A percentile compares a stretch with the other conserved stretches of the same genome.
phyloP scores from a whole-genome alignment of 23 tunicate species.

The Diplosoma virens region DNA sequence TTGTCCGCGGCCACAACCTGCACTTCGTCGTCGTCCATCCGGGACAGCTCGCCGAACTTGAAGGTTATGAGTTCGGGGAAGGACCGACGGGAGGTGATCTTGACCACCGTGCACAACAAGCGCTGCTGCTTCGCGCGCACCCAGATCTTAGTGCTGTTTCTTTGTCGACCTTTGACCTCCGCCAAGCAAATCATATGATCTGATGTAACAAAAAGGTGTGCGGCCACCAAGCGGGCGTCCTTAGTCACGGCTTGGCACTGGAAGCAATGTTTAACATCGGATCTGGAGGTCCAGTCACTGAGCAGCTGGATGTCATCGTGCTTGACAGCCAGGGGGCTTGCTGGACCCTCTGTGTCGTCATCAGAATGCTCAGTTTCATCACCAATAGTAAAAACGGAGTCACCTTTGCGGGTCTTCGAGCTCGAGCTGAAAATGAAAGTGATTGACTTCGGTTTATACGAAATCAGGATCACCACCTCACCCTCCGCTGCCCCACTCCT shows the following conservation, averaged over 20 bases:
- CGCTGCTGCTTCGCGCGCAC: conserved; percentile 32
- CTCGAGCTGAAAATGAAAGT: background rate
- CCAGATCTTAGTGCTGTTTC: conserved; percentile 33
- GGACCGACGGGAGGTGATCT: conserved; percentile 72
- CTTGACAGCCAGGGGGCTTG: background rate
- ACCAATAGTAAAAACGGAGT: conserved; percentile 72
- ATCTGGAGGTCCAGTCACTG: conserved; percentile 25
- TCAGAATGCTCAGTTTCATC: conserved; percentile 70
- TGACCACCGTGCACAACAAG: conserved; percentile 46
- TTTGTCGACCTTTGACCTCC: conserved; percentile 33
- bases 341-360: conserved; percentile 5
- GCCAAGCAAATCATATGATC: conserved; percentile 58
- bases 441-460: background rate
- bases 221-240: conserved; percentile 33
- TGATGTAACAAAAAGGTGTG: conserved; percentile 28
- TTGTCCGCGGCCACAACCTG: conserved; percentile 56
- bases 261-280: conserved; percentile 54
- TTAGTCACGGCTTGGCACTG: conserved; percentile 47
- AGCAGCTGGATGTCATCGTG: conserved; percentile 27
- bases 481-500: conserved; percentile 39
- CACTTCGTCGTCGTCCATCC: conserved; percentile 4
- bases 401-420: background rate
- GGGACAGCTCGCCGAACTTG: conserved; percentile 51
- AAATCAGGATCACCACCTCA: background rate
- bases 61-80: conserved; percentile 88